A percentile compares a stretch with the other conserved stretches of the same genome.
Evolutionary conservation across 2,888 invertebrate species (phyloP).

Genomic region (Pollenia angustigena): DNA sequence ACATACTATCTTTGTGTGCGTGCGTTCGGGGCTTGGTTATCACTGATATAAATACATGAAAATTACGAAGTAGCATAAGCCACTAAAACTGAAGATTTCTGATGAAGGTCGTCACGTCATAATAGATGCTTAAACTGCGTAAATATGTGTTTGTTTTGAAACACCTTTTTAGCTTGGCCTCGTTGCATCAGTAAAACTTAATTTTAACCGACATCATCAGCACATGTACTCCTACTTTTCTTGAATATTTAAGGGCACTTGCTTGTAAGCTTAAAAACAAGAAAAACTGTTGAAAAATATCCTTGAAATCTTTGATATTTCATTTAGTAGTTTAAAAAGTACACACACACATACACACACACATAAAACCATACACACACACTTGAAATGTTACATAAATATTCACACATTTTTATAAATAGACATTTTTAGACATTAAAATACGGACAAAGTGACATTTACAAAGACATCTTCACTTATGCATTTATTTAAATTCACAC

Average conservation of each 20-base stretch:
- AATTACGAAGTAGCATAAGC: no score
- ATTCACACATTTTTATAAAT: not conserved
- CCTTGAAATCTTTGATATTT: conserved; percentile 60
- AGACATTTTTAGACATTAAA: not conserved
- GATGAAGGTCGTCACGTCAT: no score
- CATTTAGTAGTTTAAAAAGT: conserved; percentile 37
- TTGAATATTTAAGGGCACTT: conserved; percentile 9
- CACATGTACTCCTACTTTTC: not conserved
- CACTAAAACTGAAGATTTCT: no score
- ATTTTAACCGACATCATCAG: not conserved
- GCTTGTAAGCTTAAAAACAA: conserved; percentile 22
- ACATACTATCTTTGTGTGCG: no score
- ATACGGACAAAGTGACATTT: not conserved
- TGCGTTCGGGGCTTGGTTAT: no score
- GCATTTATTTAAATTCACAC: conserved; percentile 22
- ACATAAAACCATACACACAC: not conserved
- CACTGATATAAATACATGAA: no score
- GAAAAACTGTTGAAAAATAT: conserved; percentile 42
- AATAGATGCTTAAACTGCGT: no score
- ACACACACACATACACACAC: conserved; percentile 6
- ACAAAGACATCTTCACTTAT: conserved; percentile 9
- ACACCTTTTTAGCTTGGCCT: not conserved
- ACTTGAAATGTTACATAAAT: conserved; percentile 7
- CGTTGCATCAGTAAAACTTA: not conserved
- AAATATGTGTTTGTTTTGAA: not conserved